These are phyloP conservation scores for Drosophila subquinaria DNA, from an alignment of 2,888 invertebrate species.

Conservation along the genomic window DNA sequence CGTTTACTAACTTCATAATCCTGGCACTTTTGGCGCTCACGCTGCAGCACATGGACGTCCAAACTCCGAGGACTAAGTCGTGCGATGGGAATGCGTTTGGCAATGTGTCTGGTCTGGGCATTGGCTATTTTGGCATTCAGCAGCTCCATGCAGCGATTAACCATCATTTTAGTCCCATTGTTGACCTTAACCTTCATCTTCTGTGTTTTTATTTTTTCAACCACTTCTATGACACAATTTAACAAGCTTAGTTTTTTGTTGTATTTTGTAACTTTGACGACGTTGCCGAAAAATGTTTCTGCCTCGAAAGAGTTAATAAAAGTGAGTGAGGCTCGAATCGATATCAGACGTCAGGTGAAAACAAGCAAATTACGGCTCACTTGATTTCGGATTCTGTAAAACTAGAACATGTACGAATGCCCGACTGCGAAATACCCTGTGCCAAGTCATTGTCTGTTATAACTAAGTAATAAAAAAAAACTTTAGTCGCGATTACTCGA, in stretches of 20 bases:
- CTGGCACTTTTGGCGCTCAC: conserved; percentile 49
- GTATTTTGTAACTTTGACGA: conserved; percentile 10
- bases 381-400: conserved; percentile 20
- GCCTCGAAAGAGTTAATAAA: conserved; percentile 12
- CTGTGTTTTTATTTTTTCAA: neutral
- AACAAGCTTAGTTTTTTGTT: conserved; percentile 5
- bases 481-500: no score
- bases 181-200: conserved; percentile 51
- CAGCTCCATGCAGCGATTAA: conserved; percentile 54
- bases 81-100: conserved; percentile 14
- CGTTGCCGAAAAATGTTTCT: conserved; percentile 27
- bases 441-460: no score
- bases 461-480: no score
- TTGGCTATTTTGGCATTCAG: conserved; percentile 44
- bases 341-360: neutral
- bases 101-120: conserved; percentile 51
- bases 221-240: conserved; percentile 29
- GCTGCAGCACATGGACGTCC: conserved; percentile 2
- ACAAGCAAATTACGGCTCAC: conserved; percentile 19
- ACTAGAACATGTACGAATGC: no score
- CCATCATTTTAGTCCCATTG: conserved; percentile 47
- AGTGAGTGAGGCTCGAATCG: conserved; percentile 10
- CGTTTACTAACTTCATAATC: conserved; percentile 46
- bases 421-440: no score
- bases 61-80: neutral